A percentile compares a stretch with the other conserved stretches of the same genome.
Conservation (phyloP, 2,797 vertebrate species). For the Poecile montanus region DNA sequence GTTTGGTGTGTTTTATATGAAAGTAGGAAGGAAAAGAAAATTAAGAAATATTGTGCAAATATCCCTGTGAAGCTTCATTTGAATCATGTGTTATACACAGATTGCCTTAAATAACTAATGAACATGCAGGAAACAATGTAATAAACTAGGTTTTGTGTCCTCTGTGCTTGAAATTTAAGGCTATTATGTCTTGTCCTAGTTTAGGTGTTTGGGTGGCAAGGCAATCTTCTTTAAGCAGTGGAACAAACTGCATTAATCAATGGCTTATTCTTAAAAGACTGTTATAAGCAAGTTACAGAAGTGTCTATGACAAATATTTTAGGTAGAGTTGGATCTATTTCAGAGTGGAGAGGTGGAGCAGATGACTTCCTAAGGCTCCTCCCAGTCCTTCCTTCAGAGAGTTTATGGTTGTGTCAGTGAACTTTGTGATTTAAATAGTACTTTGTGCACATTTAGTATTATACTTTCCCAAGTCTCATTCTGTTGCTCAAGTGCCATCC, state of each 20-base stretch:
- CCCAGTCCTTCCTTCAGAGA: background rate
- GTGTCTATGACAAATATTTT: background rate
- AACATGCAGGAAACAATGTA: background rate
- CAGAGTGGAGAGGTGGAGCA: background rate
- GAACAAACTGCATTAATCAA: background rate
- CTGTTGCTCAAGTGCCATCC: background rate
- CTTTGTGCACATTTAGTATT: background rate
- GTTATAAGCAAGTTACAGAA: background rate
- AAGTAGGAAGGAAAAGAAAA: background rate
- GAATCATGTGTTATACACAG: background rate
- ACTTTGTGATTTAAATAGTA: background rate
- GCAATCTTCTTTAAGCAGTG: background rate
- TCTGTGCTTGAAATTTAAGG: background rate
- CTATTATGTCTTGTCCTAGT: background rate
- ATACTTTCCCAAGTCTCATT: background rate
- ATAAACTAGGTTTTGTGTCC: background rate
- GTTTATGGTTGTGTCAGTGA: background rate
- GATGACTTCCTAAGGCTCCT: background rate
- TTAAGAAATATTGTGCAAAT: background rate
- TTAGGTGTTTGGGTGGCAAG: background rate
- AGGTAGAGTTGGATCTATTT: background rate
- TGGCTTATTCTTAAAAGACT: background rate
- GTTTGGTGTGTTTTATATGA: background rate
- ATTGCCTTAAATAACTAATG: background rate
- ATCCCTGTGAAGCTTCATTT: background rate